Evolutionary conservation across 2,113 vertebrate genomes (phyloP).

Genomic region (Pelusios castaneus): DNA sequence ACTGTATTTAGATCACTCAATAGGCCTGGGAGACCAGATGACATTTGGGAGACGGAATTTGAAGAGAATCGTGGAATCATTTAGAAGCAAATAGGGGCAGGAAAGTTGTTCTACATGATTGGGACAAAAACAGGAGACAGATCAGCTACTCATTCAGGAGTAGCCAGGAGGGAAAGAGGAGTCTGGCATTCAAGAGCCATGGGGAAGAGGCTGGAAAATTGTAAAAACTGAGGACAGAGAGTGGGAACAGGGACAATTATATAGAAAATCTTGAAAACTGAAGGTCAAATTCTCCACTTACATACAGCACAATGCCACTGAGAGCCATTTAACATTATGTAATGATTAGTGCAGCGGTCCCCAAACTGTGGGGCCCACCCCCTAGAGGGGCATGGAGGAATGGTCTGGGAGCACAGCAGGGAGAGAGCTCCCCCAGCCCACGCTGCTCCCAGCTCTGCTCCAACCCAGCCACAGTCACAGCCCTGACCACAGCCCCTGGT

Average conservation of each 20-base stretch:
- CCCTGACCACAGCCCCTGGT: too few species aligned
- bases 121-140: not conserved
- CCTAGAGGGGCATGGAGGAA: too few species aligned
- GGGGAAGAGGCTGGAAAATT: not conserved
- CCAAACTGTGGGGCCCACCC: too few species aligned
- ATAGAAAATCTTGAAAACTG: not conserved
- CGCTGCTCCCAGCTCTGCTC: too few species aligned
- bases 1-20: not conserved
- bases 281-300: not conserved
- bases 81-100: not conserved
- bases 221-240: not conserved
- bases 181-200: not conserved
- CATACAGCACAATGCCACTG: not conserved
- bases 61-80: not conserved
- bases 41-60: not conserved
- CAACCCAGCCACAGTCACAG: too few species aligned
- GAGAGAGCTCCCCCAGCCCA: too few species aligned
- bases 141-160: not conserved
- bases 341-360: not conserved
- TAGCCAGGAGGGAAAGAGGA: not conserved
- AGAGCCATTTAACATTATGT: not conserved
- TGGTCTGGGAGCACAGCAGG: not conserved
- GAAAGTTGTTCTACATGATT: not conserved
- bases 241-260: not conserved
- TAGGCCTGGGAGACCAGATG: not conserved